Conservation (phyloP, 2,888 invertebrate genomes). For the Steinernema carpocapsae region DNA sequence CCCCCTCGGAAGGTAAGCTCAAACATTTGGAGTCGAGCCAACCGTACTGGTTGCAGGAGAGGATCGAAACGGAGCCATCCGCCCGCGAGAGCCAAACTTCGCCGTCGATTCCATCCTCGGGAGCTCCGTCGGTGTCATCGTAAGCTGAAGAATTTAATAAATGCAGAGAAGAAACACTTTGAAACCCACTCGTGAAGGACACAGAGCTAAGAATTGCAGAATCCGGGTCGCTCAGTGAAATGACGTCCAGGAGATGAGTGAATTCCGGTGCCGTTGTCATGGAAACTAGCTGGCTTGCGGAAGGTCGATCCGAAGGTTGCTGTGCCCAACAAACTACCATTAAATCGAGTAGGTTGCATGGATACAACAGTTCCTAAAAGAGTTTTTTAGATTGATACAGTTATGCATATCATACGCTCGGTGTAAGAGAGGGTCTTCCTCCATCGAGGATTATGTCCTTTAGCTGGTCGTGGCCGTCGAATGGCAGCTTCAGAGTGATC, state of each 20-base stretch:
- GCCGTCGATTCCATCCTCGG: conserved; percentile 41
- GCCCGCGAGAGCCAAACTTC: conserved; percentile 63
- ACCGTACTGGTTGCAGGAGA: conserved; percentile 37
- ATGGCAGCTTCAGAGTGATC: conserved; percentile 88
- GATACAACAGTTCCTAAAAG: conserved; percentile 70
- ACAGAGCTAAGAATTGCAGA: conserved; percentile 41
- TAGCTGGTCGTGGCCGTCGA: conserved; percentile 93
- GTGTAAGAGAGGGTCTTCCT: conserved; percentile 85
- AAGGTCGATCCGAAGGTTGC: conserved; percentile 80
- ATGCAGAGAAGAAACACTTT: background rate
- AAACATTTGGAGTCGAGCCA: conserved; percentile 38
- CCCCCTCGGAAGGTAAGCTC: background rate
- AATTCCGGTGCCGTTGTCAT: conserved; percentile 82
- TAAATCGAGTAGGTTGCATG: conserved; percentile 82
- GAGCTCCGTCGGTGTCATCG: background rate
- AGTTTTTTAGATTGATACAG: background rate
- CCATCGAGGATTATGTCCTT: conserved; percentile 95
- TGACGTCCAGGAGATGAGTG: conserved; percentile 82
- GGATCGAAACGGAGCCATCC: conserved; percentile 31
- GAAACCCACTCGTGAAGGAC: conserved; percentile 32
- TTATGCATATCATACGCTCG: conserved; percentile 74
- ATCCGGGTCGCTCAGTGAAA: conserved; percentile 75
- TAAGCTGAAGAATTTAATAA: background rate
- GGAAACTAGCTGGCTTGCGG: conserved; percentile 91
- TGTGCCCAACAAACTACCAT: conserved; percentile 97